phyloP scores from a whole-genome alignment of 2,888 invertebrate genomes.

The Luperina nickerlii region DNA sequence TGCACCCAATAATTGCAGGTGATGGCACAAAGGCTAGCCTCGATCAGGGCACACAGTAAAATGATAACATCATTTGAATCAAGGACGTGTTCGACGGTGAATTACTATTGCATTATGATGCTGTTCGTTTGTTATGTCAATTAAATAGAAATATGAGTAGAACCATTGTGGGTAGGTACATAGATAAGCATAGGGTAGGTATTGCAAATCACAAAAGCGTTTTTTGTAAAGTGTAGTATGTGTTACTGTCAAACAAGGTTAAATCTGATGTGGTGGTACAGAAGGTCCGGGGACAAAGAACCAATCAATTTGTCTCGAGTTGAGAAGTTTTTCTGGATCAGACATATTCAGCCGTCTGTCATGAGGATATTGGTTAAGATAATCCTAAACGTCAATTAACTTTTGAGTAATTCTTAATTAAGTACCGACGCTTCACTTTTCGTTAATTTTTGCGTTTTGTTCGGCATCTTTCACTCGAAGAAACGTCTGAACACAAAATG shows the following conservation, averaged over 20 bases:
- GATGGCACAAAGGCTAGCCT: conserved; percentile 77
- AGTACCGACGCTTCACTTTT: neutral
- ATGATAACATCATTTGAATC: conserved; percentile 73
- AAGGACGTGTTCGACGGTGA: conserved; percentile 70
- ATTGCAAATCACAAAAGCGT: neutral
- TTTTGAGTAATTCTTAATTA: neutral
- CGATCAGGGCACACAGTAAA: conserved; percentile 72
- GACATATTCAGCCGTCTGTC: neutral
- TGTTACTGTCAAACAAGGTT: neutral
- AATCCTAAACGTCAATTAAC: neutral
- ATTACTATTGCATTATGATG: conserved; percentile 52
- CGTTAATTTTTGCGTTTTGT: neutral
- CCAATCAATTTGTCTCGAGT: neutral
- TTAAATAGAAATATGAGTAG: conserved; percentile 23
- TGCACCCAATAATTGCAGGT: conserved; percentile 76
- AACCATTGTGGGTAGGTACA: neutral
- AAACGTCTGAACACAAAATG: neutral
- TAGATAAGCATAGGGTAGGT: conserved; percentile 4
- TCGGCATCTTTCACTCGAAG: no score
- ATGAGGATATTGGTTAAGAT: neutral
- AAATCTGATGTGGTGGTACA: neutral
- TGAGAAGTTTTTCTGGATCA: neutral
- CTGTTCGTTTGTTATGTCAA: conserved; percentile 32
- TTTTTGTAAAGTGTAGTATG: neutral
- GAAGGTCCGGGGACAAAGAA: neutral